Evolutionary conservation across 2,888 invertebrate genomes (phyloP), one percentile per base, ranked within the genome.

Genomic region (Oxycera nigricornis): DNA sequence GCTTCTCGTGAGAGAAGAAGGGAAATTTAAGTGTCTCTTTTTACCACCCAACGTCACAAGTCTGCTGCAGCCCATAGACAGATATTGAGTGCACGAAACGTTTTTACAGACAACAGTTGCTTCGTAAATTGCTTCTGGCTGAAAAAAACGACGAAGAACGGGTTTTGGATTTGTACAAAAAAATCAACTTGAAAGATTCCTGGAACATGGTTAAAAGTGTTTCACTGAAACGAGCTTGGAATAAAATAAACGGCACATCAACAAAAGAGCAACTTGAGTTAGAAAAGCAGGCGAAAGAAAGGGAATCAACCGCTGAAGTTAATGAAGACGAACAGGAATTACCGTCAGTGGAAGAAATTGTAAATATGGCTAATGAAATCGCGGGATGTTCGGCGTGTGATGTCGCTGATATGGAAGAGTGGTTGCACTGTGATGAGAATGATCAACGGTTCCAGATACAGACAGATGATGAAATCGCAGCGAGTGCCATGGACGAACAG

Each of bases 371-470:
- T 17, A 46, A 46, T 3, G 46, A 46, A 46, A 55, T 55, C 17
- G 24, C 55, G 55, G 55, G 9, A 4, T 50, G 50, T 50, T 50
- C 50, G n/a, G 50, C 6, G n/a, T n/a, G n/a, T n/a, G 50, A 50
- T 50, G 50, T 50, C n/a, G 50, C 6, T 50, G 50, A 4, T 50
- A n/a, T 50, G 14, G 50, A 50, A n/a, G 50, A 50, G 55, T 55
- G 55, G 55, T 17, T 55, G 9, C 55, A 55, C 2, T 20, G 22
- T 55, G 55, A 55, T 55, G 22, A 55, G 17, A 17, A 55, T 17
- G 55, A 55, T 17, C 55, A 55, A 55, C 22, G 55, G 9, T 55
- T 55, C 17, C 55, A 55, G 55, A 55, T 55, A 11, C 11, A n/a
- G 46, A 46, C 46, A 46, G 46, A 46, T 46, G 46, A 46, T 46